Evolutionary conservation across 2,888 invertebrate species (phyloP).

Genomic region (Saturnia pavonia): DNA sequence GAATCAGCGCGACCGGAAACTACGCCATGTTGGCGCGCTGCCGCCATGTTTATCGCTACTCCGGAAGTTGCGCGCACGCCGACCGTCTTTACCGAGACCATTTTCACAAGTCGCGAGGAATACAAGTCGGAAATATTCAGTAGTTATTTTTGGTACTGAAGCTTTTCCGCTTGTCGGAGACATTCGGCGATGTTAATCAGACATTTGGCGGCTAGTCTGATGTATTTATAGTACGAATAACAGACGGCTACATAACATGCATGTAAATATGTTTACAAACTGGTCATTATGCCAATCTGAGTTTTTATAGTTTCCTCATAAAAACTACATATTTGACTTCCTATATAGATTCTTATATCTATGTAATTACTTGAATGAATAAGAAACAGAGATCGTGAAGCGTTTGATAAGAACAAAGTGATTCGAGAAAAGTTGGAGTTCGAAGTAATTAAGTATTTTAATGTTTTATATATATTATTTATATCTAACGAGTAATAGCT

Average conservation of each 20-base stretch:
- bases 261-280: slow-evolving; percentile 63
- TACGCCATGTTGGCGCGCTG: slow-evolving; percentile 77
- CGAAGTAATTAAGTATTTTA: neutral
- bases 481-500: neutral
- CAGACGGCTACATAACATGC: slow-evolving; percentile 28
- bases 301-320: slow-evolving; percentile 6
- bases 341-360: slow-evolving; percentile 7
- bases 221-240: slow-evolving; percentile 59
- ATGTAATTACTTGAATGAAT: slow-evolving; percentile 1
- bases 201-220: slow-evolving; percentile 63
- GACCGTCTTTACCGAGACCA: slow-evolving; percentile 69
- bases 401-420: neutral
- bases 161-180: slow-evolving; percentile 78
- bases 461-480: neutral
- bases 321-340: neutral
- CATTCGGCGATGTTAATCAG: slow-evolving; percentile 73
- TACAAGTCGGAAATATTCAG: slow-evolving; percentile 76
- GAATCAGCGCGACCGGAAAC: slow-evolving; percentile 80
- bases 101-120: slow-evolving; percentile 70
- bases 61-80: slow-evolving; percentile 81
- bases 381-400: neutral
- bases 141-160: slow-evolving; percentile 71
- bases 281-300: slow-evolving; percentile 45
- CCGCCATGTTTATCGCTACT: slow-evolving; percentile 77
- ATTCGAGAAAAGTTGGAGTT: neutral